Conservation (phyloP, 2,113 vertebrate genomes). For the Takifugu flavidus region DNA sequence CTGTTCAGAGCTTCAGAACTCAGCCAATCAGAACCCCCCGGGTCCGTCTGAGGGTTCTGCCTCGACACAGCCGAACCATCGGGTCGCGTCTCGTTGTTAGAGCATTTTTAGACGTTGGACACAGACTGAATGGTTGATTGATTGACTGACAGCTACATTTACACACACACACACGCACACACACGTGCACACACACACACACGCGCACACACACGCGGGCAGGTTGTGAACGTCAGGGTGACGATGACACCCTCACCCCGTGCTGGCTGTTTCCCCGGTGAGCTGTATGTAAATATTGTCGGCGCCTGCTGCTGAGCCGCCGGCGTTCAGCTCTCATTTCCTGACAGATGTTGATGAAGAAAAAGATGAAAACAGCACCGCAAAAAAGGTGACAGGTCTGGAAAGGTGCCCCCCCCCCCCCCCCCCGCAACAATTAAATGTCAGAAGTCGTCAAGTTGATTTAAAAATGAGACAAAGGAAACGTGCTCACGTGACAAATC, state of each 20-base stretch:
- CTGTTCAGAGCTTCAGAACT: too few species aligned
- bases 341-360: conserved; percentile 43
- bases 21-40: too few species aligned
- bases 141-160: too few species aligned
- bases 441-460: background rate
- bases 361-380: conserved; percentile 5
- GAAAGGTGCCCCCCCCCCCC: too few species aligned
- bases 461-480: background rate
- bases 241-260: conserved; percentile 17
- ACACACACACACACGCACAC: background rate
- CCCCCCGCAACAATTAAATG: background rate
- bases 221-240: conserved; percentile 25
- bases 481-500: background rate
- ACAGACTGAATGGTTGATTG: too few species aligned
- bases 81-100: too few species aligned
- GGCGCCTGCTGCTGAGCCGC: conserved; percentile 30
- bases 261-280: conserved; percentile 32
- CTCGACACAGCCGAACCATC: too few species aligned
- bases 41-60: too few species aligned
- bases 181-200: background rate
- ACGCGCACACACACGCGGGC: background rate
- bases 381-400: conserved; percentile 32
- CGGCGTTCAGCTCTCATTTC: conserved; percentile 46
- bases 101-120: too few species aligned
- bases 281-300: conserved; percentile 61